Percentiles rank a stretch among this genome's conserved stretches.
Conservation (phyloP, 2,113 vertebrate species). For the Solea solea region DNA sequence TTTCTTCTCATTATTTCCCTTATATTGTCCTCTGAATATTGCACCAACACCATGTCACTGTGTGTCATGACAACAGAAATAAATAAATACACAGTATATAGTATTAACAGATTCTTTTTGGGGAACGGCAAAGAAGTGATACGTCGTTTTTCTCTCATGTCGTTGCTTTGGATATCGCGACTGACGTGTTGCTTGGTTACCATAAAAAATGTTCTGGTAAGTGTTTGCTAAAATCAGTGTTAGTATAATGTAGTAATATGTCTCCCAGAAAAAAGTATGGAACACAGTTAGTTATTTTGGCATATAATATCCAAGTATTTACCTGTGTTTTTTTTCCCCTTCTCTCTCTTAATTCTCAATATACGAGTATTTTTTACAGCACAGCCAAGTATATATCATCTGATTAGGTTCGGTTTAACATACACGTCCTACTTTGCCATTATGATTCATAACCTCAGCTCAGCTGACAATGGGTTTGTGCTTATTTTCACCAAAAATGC, state of each 20-base stretch:
- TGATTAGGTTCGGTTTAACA: constrained; percentile 57
- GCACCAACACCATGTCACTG: constrained; percentile 59
- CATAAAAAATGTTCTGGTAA: constrained; percentile 38
- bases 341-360: constrained; percentile 34
- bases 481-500: constrained; percentile 81
- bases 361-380: constrained; percentile 54
- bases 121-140: constrained; percentile 48
- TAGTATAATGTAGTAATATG: constrained; percentile 57
- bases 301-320: constrained; percentile 50
- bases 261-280: constrained; percentile 48
- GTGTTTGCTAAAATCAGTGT: constrained; percentile 30
- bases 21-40: constrained; percentile 57
- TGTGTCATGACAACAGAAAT: constrained; percentile 50
- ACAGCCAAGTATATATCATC: constrained; percentile 59
- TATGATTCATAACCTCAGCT: constrained; percentile 71
- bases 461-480: constrained; percentile 79
- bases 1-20: constrained; percentile 24
- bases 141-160: constrained; percentile 20
- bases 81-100: constrained; percentile 42
- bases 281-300: constrained; percentile 51
- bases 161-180: constrained; percentile 66
- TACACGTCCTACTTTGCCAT: constrained; percentile 66
- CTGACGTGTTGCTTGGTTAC: constrained; percentile 42
- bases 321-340: constrained; percentile 40
- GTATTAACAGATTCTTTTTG: constrained; percentile 50